These are phyloP conservation scores for Melanostoma scalare DNA, from an alignment of 2,888 invertebrate species.

Conservation along the genomic window DNA sequence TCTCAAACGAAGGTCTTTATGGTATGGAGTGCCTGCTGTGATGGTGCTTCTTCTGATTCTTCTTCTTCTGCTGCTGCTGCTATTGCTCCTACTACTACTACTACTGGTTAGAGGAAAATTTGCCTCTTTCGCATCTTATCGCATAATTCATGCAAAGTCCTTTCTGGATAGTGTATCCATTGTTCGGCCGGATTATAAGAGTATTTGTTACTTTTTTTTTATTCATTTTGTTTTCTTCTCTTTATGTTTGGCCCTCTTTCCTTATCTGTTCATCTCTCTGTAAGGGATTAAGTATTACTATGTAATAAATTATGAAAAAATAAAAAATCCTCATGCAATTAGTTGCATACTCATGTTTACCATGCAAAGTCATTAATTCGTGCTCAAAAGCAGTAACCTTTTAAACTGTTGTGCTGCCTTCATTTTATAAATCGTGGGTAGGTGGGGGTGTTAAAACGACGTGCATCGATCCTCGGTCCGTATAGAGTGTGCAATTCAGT, in stretches of 20 bases:
- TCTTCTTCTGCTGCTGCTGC: neutral
- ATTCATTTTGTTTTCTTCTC: neutral
- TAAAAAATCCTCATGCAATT: constrained; percentile 68
- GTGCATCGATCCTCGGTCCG: constrained; percentile 29
- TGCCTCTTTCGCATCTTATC: constrained; percentile 66
- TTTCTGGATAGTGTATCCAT: constrained; percentile 64
- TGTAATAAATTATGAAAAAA: constrained; percentile 69
- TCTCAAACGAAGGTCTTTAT: constrained; percentile 62
- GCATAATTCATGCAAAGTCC: constrained; percentile 72
- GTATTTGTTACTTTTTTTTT: constrained; percentile 52
- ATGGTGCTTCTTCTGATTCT: neutral
- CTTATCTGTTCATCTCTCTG: constrained; percentile 66
- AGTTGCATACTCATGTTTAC: constrained; percentile 70
- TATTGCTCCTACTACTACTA: neutral
- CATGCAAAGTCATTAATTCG: constrained; percentile 69
- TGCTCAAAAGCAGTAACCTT: constrained; percentile 53
- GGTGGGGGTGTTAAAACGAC: constrained; percentile 12
- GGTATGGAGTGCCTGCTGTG: constrained; percentile 28
- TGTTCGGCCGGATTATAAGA: constrained; percentile 68
- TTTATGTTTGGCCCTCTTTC: constrained; percentile 16
- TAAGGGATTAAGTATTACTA: constrained; percentile 69
- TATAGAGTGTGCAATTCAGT: neutral
- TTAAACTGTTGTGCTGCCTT: constrained; percentile 26
- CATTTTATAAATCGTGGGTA: constrained; percentile 7
- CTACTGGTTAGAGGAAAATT: constrained; percentile 21